A percentile compares a stretch with the other conserved stretches of the same genome.
phyloP scores from a whole-genome alignment of 1,140 invertebrate genomes.

The Leptinotarsa texana region DNA sequence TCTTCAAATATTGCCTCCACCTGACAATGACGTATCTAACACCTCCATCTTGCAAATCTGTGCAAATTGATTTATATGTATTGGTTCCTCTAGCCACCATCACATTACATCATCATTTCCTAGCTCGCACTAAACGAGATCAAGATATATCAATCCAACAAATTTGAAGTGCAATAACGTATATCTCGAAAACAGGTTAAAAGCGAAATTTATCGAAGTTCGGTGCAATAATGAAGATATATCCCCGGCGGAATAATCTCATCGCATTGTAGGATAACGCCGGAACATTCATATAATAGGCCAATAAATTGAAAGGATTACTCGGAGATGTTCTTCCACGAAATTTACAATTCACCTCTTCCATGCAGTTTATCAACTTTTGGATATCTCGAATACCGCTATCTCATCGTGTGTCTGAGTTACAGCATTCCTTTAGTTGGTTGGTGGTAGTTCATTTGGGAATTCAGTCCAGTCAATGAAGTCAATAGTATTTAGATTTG shows the following conservation, averaged over 20 bases:
- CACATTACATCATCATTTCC: no score
- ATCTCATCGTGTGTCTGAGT: background rate
- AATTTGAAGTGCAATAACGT: constrained; percentile 9
- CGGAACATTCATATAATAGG: constrained; percentile 23
- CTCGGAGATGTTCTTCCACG: background rate
- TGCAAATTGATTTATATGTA: no score
- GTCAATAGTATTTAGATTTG: no score
- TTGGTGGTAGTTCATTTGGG: background rate
- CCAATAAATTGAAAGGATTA: constrained; percentile 23
- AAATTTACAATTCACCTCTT: constrained; percentile 12
- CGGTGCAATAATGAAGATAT: constrained; percentile 23
- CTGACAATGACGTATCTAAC: no score
- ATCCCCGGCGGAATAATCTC: constrained; percentile 10
- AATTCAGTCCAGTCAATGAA: no score
- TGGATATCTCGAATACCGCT: background rate
- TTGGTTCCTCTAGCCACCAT: no score
- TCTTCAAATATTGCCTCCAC: no score
- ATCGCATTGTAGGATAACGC: constrained; percentile 21
- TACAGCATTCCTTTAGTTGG: background rate
- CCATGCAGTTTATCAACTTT: background rate
- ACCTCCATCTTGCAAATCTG: no score
- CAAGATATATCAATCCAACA: background rate
- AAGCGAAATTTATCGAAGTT: constrained; percentile 6
- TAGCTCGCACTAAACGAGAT: no score
- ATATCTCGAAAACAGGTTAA: constrained; percentile 10